phyloP scores from a whole-genome alignment of 2,888 invertebrate species.

The Adelphocoris suturalis region DNA sequence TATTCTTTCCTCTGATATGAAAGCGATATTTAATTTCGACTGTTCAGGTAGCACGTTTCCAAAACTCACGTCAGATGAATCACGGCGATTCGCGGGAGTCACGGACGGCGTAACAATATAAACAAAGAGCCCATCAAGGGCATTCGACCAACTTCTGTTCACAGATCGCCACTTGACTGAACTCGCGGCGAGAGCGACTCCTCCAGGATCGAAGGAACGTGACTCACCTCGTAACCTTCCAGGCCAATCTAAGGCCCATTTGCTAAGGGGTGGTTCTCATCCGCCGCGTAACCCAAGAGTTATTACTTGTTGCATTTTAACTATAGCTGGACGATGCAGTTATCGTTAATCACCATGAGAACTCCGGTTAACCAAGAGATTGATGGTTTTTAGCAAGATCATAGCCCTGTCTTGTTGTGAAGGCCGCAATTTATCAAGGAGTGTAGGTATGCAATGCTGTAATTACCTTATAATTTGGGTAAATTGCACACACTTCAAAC shows the following conservation, averaged over 20 bases:
- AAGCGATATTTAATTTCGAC: neutral
- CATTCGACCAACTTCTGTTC: conserved; percentile 21
- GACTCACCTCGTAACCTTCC: conserved; percentile 32
- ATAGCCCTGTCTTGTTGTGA: neutral
- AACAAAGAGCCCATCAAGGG: neutral
- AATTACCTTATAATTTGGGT: too few relatives aligned
- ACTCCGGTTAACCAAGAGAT: neutral
- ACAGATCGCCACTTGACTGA: neutral
- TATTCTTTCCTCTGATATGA: neutral
- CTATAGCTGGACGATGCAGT: neutral
- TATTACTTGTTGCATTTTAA: neutral
- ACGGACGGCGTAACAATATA: neutral
- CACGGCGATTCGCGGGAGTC: neutral
- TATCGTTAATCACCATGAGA: neutral
- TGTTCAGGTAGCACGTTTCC: too few relatives aligned
- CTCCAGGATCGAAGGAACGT: conserved; percentile 29
- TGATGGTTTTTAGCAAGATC: neutral
- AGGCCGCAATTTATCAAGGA: too few relatives aligned
- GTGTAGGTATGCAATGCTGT: too few relatives aligned
- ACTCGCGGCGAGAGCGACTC: neutral
- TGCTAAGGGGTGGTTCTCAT: neutral
- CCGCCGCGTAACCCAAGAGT: neutral
- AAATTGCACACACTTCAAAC: too few relatives aligned
- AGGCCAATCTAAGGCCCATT: neutral
- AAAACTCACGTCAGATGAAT: neutral